Conservation (phyloP, 2,888 invertebrate species). For the Pseudococcus longispinus region DNA sequence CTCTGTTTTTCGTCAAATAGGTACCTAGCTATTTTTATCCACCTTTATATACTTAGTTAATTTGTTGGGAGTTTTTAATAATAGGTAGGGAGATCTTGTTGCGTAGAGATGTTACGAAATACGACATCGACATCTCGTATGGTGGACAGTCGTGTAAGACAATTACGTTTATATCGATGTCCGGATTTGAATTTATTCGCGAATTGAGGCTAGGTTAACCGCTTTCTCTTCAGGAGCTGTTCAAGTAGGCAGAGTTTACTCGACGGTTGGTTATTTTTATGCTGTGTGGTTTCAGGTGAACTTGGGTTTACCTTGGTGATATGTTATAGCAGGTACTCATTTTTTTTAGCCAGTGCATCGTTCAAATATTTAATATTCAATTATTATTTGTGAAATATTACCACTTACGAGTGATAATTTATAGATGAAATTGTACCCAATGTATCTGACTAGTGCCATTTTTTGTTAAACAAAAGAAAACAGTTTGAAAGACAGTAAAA, state of each 20-base stretch:
- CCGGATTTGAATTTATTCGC: slow-evolving; percentile 44
- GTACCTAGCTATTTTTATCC: not conserved
- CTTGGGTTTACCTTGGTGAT: not conserved
- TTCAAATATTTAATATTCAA: not conserved
- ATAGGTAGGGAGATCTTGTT: not conserved
- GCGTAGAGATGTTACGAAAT: not conserved
- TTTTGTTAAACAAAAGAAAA: not conserved
- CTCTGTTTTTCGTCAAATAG: not conserved
- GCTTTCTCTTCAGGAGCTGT: slow-evolving; percentile 34
- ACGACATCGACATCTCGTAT: not conserved
- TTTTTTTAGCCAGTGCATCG: not conserved
- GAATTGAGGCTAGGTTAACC: slow-evolving; percentile 8
- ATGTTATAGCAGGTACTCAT: not conserved
- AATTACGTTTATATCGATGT: slow-evolving; percentile 13
- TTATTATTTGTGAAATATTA: not conserved
- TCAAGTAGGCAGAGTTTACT: not conserved
- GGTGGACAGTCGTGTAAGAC: not conserved
- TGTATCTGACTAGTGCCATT: not conserved
- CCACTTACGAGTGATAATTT: not conserved
- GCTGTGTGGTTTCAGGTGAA: not conserved
- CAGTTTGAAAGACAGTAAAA: no score
- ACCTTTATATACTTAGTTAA: not conserved
- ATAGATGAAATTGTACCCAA: not conserved
- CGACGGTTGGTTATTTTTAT: not conserved
- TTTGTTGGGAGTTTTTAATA: not conserved